These are phyloP conservation scores for Tachyglossus aculeatus DNA, from an alignment of 2,797 vertebrate genomes.

Conservation along the genomic window DNA sequence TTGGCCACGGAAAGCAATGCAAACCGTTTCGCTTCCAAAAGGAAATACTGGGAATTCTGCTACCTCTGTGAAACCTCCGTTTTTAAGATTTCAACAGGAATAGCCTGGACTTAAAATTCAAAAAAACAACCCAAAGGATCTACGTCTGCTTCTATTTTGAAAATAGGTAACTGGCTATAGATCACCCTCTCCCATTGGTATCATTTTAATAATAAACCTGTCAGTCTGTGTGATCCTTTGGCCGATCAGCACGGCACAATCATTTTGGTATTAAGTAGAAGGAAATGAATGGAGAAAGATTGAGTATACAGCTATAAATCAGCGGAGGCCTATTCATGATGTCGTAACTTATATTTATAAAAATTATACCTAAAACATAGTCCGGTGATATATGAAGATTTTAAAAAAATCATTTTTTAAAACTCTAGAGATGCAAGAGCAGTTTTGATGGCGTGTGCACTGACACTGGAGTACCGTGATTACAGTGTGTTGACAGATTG, in stretches of 20 bases:
- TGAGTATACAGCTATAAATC: slow-evolving; percentile 45
- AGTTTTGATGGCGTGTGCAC: slow-evolving; percentile 58
- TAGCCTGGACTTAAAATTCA: slow-evolving; percentile 2
- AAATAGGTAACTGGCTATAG: background rate
- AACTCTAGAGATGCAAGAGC: slow-evolving; percentile 41
- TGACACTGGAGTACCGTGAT: slow-evolving; percentile 59
- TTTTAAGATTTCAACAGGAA: background rate
- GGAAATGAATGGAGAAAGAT: slow-evolving; percentile 40
- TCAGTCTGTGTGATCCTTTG: slow-evolving; percentile 28
- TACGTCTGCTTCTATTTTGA: background rate
- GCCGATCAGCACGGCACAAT: slow-evolving; percentile 17
- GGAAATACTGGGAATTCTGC: background rate
- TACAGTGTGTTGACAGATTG: slow-evolving; percentile 13
- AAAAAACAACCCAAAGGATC: background rate
- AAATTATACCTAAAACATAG: slow-evolving; percentile 47
- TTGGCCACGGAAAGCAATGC: background rate
- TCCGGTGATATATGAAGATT: slow-evolving; percentile 49
- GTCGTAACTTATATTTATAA: slow-evolving; percentile 54
- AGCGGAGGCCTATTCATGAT: slow-evolving; percentile 51
- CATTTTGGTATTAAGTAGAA: slow-evolving; percentile 35
- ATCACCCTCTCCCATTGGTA: slow-evolving; percentile 3
- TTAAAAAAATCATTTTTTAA: slow-evolving; percentile 19
- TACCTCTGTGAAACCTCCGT: background rate
- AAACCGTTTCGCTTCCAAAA: background rate
- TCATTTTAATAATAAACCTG: slow-evolving; percentile 42